Evolutionary conservation across 1,140 invertebrate genomes (phyloP).

Genomic region (Pseudomyrmex pallidus): DNA sequence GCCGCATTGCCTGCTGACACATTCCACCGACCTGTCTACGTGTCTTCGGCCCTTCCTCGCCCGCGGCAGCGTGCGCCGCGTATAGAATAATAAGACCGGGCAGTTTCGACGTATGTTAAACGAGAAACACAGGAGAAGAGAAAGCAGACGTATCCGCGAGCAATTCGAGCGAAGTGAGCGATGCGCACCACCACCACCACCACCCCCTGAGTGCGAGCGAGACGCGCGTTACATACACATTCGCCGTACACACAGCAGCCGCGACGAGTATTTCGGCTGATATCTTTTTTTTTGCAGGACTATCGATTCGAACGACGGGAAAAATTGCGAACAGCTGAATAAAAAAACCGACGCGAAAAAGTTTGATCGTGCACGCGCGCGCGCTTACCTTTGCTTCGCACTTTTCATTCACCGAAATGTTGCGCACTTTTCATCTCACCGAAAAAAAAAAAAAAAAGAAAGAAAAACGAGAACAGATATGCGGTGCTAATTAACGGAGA

Average conservation of each 20-base stretch:
- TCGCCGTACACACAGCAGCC: no score
- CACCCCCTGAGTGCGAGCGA: no score
- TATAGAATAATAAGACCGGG: slow-evolving; percentile 66
- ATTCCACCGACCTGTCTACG: slow-evolving; percentile 63
- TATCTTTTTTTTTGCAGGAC: slow-evolving; percentile 43
- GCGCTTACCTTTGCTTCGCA: neutral
- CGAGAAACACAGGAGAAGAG: neutral
- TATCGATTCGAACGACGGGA: slow-evolving; percentile 21
- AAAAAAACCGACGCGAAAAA: neutral
- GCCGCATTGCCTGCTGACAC: slow-evolving; percentile 63
- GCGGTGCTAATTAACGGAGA: no score
- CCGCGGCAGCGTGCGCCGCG: slow-evolving; percentile 4
- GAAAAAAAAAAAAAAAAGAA: neutral
- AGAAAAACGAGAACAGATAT: no score
- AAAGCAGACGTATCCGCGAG: slow-evolving; percentile 4
- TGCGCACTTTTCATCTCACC: neutral
- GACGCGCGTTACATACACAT: neutral
- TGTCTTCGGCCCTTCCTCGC: slow-evolving; percentile 19
- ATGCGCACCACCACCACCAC: neutral
- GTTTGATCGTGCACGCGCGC: neutral
- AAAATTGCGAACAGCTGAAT: neutral
- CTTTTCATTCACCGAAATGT: neutral
- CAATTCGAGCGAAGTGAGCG: slow-evolving; percentile 9
- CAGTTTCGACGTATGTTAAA: slow-evolving; percentile 58
- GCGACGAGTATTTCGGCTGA: slow-evolving; percentile 30